Evolutionary conservation across 2,888 invertebrate species (phyloP), one percentile per base, ranked within the genome.

Genomic region (Lissonota sp.): DNA sequence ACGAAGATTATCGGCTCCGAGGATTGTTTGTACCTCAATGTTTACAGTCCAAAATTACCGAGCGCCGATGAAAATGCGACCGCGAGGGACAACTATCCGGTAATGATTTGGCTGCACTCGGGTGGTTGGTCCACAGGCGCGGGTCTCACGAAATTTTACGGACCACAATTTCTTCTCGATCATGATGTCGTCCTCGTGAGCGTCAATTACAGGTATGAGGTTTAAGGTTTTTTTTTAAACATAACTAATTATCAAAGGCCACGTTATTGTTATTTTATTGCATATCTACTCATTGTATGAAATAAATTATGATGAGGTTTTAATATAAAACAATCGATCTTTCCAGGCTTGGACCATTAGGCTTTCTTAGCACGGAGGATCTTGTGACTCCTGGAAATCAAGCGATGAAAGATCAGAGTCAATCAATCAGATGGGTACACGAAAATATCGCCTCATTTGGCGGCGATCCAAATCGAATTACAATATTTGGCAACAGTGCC

Each of bases 41-140:
- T 60, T 1, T 60, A 63, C 10, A 63, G 8, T 5, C 63, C 63
- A 1, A 63, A 63, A 44, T 49, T 63, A 63, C 63, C 63, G 40
- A n/a, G n/a, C n/a, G n/a, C n/a, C n/a, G n/a, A n/a, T n/a, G n/a
- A n/a, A n/a, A n/a, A n/a, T n/a, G n/a, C n/a, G n/a, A n/a, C n/a
- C n/a, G n/a, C n/a, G n/a, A n/a, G n/a, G n/a, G n/a, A n/a, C n/a
- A 71, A 60, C 6, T n/a, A n/a, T n/a, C 95, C 96, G 0, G 96
- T 96, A 0, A 95, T 96, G 95, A 93, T 96, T 6, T 96, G 95
- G 90, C 92, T 95, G 75, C 95, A 95, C 79, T 95, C 95, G 0
- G 96, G 96, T 4, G 96, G 96, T 7, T 96, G 95, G 94, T 93
- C 95, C 91, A 95, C 95, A 84, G 96, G 96, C 1, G 94, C 94